These are phyloP conservation scores for Diprion similis DNA, from an alignment of 1,140 invertebrate species.

Conservation along the genomic window DNA sequence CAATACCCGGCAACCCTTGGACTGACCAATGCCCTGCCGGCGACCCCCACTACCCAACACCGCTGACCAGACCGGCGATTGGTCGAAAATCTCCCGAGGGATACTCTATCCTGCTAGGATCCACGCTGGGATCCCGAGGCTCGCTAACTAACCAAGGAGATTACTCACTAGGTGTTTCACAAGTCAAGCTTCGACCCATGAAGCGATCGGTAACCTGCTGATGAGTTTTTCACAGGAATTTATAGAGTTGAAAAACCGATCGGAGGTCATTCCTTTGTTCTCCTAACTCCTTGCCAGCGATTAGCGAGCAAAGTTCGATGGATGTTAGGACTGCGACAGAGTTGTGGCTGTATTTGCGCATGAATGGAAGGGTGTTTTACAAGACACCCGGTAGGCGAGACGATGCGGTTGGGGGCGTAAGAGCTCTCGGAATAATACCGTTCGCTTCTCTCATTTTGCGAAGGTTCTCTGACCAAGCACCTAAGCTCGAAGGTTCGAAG, in stretches of 20 bases:
- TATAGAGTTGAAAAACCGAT: no score
- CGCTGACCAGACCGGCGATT: slow-evolving; percentile 59
- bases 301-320: no score
- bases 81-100: slow-evolving; percentile 54
- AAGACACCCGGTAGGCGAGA: neutral
- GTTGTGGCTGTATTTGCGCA: no score
- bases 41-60: slow-evolving; percentile 46
- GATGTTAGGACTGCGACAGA: no score
- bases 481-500: neutral
- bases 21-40: slow-evolving; percentile 59
- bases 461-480: neutral
- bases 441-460: neutral
- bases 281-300: no score
- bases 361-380: neutral
- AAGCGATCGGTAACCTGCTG: no score
- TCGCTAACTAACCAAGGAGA: slow-evolving; percentile 58
- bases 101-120: slow-evolving; percentile 55
- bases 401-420: neutral
- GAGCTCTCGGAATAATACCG: neutral
- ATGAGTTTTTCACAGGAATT: no score
- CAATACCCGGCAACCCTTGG: slow-evolving; percentile 55
- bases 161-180: slow-evolving; percentile 51
- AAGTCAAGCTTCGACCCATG: neutral
- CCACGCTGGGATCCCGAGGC: slow-evolving; percentile 48
- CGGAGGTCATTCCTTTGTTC: no score